Percentiles rank a stretch among this genome's conserved stretches.
These are phyloP conservation scores for Ophion obscuratus DNA, from an alignment of 2,888 invertebrate genomes.

Conservation along the genomic window DNA sequence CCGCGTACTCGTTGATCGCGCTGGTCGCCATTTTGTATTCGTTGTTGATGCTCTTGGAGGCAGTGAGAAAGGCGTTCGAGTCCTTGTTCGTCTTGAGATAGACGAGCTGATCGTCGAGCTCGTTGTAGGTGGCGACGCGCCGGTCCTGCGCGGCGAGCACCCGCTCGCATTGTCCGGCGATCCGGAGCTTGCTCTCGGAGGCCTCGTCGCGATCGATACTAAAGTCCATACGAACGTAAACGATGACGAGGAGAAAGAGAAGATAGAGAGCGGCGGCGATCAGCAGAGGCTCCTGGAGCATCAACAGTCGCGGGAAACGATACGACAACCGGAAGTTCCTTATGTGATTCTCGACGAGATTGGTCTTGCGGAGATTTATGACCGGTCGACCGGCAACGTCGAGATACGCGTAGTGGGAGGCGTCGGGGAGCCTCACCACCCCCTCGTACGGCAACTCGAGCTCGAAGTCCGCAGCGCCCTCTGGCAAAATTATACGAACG, in stretches of 20 bases:
- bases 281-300: slow-evolving; percentile 97
- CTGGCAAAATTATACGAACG: slow-evolving; percentile 96
- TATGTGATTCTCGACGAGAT: slow-evolving; percentile 98
- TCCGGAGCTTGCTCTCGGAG: slow-evolving; percentile 84
- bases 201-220: slow-evolving; percentile 91
- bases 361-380: slow-evolving; percentile 91
- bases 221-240: slow-evolving; percentile 98
- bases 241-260: slow-evolving; percentile 95
- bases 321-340: slow-evolving; percentile 96
- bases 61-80: slow-evolving; percentile 82
- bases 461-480: slow-evolving; percentile 94
- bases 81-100: slow-evolving; percentile 87
- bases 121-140: slow-evolving; percentile 86
- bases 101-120: slow-evolving; percentile 86
- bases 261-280: slow-evolving; percentile 95
- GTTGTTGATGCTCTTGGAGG: slow-evolving; percentile 86
- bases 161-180: slow-evolving; percentile 85
- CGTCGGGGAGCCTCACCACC: slow-evolving; percentile 88
- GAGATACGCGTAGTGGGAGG: slow-evolving; percentile 95
- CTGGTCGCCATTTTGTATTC: slow-evolving; percentile 87
- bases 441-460: slow-evolving; percentile 93
- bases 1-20: slow-evolving; percentile 85
- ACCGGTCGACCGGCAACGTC: slow-evolving; percentile 97
- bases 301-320: slow-evolving; percentile 92
- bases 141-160: slow-evolving; percentile 87